Evolutionary conservation across 2,888 invertebrate genomes (phyloP), one percentile per base, ranked within the genome.

Genomic region (Oscheius sp.): DNA sequence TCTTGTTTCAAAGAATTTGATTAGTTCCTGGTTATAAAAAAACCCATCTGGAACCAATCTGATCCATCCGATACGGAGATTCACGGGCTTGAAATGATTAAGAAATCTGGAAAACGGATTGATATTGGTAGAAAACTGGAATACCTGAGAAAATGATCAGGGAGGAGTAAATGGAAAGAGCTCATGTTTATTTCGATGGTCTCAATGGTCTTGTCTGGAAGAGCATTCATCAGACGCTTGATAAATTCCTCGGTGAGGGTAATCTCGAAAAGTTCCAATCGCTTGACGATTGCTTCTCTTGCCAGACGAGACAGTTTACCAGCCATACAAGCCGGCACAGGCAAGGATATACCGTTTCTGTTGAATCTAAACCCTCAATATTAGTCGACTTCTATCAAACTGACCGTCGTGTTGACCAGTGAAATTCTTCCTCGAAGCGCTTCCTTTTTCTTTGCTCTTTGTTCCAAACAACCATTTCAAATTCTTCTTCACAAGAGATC

Each of bases 401-500:
- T 21, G 49, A 49, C 21, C 49, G 49, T 5, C 21, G 49, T 18
- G 21, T 49, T 49, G 21, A 5, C 13, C 45, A 12, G 9, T 16
- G 9, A 16, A 16, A 16, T 45, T 45, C 45, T 49, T 49, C 49
- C 3, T 3, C 5, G 18, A 61, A 16, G 12, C 16, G 41, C 43
- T 61, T 61, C 18, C 61, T 41, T 21, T 61, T 61, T 23, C 61
- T 41, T n/a, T 43, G 12, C 1, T 61, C 61, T 21, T 61, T 61
- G 21, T 21, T 23, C 12, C 35, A 61, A 12, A 61, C 12, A 6
- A 41, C 7, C n/a, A 43, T 16, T 21, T 18, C 6, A 41, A 35
- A 61, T 2, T 45, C 61, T 16, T 61, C 61, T 18, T 61, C 61
- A 18, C 23, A 18, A 7, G 43, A 43, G 13, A 61, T 2, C 18